Base-by-base conservation (phyloP, 2,888 invertebrate genomes). In the Strigamia maritima region DNA sequence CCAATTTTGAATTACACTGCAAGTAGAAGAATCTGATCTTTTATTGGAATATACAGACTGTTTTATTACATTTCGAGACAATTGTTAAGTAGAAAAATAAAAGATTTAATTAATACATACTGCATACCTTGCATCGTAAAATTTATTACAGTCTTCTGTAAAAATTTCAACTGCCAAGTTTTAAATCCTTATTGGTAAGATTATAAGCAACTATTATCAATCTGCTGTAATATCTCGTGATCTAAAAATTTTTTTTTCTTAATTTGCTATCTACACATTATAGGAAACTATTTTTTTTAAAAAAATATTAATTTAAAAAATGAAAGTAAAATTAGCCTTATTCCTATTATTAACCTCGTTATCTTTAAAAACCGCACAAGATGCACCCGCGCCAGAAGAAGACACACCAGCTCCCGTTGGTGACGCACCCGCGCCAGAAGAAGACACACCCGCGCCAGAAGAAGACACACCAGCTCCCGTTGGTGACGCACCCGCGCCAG, bases 281-380 rank as follows among this genome's bases (percentile, higher is more conserved):
- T 44, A 49, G 49, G 49, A 49, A n/a, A n/a, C 49, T 19, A n/a
- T n/a, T 49, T 49, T 1, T n/a, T 49, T 49, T 1, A 49, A 49
- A 16, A 6, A 19, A 19, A 49, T n/a, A 49, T 3, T 49, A 19
- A 49, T 12, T 49, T 49, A n/a, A n/a, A 49, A 49, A 0, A 82
- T 95, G 95, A 95, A 95, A 95, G 88, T 92, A n/a, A 44, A 12
- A 16, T 14, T 44, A 44, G n/a, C 40, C 16, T 2, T 44, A 16
- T 49, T 49, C n/a, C n/a, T 49, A n/a, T 49, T 49, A n/a, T 49
- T 49, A n/a, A 49, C n/a, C n/a, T 49, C n/a, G 14, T 49, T 49
- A 7, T n/a, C 49, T n/a, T 19, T 49, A 16, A n/a, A 49, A 49
- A 49, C 14, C n/a, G n/a, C 19, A 49, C 49, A 49, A 10, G 14